Evolutionary conservation across 1,140 invertebrate genomes (phyloP), one percentile per base, ranked within the genome.

Genomic region (Odontomachus brunneus): DNA sequence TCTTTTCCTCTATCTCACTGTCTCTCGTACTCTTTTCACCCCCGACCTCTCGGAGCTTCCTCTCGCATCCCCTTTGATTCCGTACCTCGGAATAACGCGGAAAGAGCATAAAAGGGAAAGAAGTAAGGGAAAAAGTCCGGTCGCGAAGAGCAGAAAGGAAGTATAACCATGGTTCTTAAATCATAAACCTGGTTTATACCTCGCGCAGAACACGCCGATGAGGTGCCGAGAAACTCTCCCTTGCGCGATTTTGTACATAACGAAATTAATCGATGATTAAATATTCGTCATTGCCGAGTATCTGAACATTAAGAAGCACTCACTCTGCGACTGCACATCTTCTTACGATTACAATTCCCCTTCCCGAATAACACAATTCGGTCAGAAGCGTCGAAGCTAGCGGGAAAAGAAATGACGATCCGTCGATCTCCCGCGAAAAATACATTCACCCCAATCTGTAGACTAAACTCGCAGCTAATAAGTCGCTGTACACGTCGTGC

Each of bases 31-130:
- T 33, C 29, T 33, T 33, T 33, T 33, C 29, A 33, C n/a, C n/a
- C n/a, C n/a, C n/a, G n/a, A 33, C 29, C 29, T 33, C 22, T 80
- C n/a, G 15, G 48, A 22, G 44, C 12, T 24, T 38, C 33, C 59
- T 49, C 57, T 75, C 74, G 11, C 38, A 60, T 22, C 38, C 44
- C 51, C 29, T 53, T 81, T 66, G 26, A 80, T 73, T 73, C 29
- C 24, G 11, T 49, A 19, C 60, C 53, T 44, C 15, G 55, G 19
- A 83, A 57, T 83, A 78, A 14, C 33, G 73, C 22, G 33, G 57
- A 63, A 76, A 75, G 53, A 7, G 15, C 24, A 76, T 48, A 7
- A 83, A n/a, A 66, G 29, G 49, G n/a, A 76, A 44, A 75, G 22
- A 51, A 22, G 62, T 26, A 44, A 65, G 51, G 48, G 19, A 24